Conservation (phyloP, 2,797 vertebrate species). For the Pseudochromis fuscus region DNA sequence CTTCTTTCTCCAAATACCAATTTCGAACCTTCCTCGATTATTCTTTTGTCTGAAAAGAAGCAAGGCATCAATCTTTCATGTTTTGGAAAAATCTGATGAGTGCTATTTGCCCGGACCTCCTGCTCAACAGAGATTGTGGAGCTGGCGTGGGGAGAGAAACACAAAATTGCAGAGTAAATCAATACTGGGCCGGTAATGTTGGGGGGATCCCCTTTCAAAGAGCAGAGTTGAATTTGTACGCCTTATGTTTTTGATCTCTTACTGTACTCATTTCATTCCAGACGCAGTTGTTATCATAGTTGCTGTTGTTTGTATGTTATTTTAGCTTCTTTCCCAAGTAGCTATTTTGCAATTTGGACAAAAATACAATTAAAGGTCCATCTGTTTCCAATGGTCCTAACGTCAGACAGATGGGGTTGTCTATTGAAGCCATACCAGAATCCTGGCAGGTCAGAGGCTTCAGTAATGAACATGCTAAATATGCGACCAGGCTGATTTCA, state of each 20-base stretch:
- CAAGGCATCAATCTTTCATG: constrained; percentile 88
- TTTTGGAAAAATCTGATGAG: constrained; percentile 85
- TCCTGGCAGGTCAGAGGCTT: constrained; percentile 88
- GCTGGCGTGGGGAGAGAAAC: constrained; percentile 85
- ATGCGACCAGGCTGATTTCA: constrained; percentile 77
- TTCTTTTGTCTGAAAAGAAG: constrained; percentile 81
- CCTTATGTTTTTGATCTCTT: constrained; percentile 91
- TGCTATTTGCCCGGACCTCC: constrained; percentile 84
- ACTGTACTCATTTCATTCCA: constrained; percentile 91
- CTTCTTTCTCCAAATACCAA: constrained; percentile 82
- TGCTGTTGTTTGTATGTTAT: constrained; percentile 99
- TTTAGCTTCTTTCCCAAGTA: constrained; percentile 98
- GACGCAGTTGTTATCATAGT: constrained; percentile 96
- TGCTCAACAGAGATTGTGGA: constrained; percentile 86
- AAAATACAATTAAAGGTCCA: constrained; percentile 98
- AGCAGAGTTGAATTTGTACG: constrained; percentile 89
- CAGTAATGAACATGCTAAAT: constrained; percentile 83
- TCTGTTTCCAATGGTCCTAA: constrained; percentile 98
- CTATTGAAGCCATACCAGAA: constrained; percentile 93
- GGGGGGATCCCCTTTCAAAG: constrained; percentile 90
- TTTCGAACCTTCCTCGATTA: constrained; percentile 81
- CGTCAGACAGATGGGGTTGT: constrained; percentile 92
- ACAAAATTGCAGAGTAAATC: constrained; percentile 92
- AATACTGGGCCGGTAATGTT: constrained; percentile 88
- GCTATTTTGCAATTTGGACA: constrained; percentile 99